Conservation (phyloP, 2,113 vertebrate species). For the Nasalis larvatus region DNA sequence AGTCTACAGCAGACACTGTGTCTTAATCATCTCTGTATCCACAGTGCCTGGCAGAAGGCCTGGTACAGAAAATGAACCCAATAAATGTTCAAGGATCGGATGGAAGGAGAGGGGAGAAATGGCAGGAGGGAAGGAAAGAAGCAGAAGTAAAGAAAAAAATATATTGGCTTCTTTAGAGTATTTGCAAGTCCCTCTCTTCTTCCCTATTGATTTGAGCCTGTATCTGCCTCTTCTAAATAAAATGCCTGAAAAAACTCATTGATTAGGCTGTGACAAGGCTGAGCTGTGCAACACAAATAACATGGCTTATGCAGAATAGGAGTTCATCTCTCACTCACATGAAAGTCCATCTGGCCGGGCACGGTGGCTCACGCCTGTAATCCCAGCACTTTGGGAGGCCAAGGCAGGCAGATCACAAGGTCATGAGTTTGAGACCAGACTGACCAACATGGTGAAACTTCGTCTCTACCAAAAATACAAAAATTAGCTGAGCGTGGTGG, state of each 20-base stretch:
- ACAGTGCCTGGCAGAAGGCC: background rate
- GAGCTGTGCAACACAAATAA: background rate
- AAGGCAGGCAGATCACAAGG: no score
- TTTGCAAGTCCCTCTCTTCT: background rate
- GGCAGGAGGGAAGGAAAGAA: background rate
- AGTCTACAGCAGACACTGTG: rapidly evolving
- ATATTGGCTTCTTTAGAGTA: background rate
- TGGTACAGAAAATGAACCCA: background rate
- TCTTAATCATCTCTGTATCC: background rate
- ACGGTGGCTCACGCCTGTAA: no score
- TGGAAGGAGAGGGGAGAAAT: background rate
- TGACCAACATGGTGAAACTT: no score
- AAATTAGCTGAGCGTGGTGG: no score
- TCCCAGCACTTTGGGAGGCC: no score
- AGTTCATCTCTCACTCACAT: no score
- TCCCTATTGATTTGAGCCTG: background rate
- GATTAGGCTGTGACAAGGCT: background rate
- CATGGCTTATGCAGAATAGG: background rate
- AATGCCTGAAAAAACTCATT: background rate
- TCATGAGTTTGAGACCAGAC: no score
- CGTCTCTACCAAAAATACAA: no score
- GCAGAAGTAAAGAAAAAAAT: background rate
- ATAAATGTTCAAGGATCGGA: background rate
- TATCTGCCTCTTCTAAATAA: background rate
- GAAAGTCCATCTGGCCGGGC: background rate